Conservation (phyloP, 2,888 invertebrate genomes). For the Oscheius onirici region DNA sequence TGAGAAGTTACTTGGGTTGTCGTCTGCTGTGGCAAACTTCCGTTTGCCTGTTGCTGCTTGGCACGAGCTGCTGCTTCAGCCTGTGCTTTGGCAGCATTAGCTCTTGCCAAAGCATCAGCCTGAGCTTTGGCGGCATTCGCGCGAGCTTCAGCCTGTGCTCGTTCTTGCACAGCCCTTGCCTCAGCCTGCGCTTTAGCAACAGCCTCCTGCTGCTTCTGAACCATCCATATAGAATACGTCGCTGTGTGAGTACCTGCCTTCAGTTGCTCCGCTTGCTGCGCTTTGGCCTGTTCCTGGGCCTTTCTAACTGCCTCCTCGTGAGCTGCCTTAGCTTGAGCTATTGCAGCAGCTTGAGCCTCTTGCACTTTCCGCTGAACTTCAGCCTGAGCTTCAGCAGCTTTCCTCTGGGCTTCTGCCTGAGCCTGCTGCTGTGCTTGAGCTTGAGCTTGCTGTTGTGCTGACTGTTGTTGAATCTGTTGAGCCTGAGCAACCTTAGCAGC, state of each 20-base stretch:
- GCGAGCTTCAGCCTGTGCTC: constrained; percentile 42
- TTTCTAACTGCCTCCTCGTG: constrained; percentile 39
- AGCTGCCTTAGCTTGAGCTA: constrained; percentile 35
- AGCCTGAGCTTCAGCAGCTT: constrained; percentile 21
- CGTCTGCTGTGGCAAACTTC: constrained; percentile 25
- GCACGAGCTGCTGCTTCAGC: constrained; percentile 22
- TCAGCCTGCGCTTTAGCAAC: constrained; percentile 27
- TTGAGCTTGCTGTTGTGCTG: constrained; percentile 28
- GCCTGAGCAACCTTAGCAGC: constrained; percentile 50
- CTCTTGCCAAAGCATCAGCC: constrained; percentile 31
- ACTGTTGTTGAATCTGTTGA: constrained; percentile 29
- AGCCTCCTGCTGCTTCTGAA: constrained; percentile 29
- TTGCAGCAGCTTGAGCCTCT: constrained; percentile 26
- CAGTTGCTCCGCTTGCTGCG: constrained; percentile 8
- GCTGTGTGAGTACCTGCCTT: constrained; percentile 19
- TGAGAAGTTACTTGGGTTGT: constrained; percentile 31
- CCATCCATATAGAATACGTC: constrained; percentile 16
- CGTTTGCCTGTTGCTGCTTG: constrained; percentile 1
- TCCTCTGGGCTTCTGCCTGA: constrained; percentile 26
- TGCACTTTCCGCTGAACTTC: constrained; percentile 32
- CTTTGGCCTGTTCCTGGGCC: constrained; percentile 35
- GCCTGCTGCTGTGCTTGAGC: constrained; percentile 36
- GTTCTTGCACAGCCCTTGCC: constrained; percentile 35
- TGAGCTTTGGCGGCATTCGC: constrained; percentile 39
- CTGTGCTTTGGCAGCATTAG: constrained; percentile 34